Conservation (phyloP, 2,113 vertebrate species). For the Neodon shergylaensis region DNA sequence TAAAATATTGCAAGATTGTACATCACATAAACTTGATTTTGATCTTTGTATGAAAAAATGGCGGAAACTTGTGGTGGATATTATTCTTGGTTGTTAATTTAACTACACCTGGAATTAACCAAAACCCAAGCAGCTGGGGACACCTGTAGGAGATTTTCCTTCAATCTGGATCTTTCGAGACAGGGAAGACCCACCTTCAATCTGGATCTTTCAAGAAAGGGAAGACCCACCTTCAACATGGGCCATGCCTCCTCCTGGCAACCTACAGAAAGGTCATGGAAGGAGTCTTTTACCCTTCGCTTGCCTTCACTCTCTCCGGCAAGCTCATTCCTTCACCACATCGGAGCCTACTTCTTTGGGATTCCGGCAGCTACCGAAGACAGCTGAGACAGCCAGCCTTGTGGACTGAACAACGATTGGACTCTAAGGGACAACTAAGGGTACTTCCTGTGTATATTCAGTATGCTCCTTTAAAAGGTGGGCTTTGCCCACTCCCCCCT, state of each 20-base stretch:
- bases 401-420: background rate
- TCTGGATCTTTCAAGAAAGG: background rate
- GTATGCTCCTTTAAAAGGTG: no score
- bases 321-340: background rate
- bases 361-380: background rate
- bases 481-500: no score
- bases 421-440: no score
- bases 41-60: conserved; percentile 26
- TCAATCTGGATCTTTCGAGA: background rate
- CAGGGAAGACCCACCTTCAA: background rate
- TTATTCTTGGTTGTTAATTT: background rate
- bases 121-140: background rate
- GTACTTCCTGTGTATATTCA: no score
- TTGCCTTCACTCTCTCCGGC: background rate
- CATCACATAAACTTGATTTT: background rate
- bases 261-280: background rate
- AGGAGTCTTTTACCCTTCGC: background rate
- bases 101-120: background rate
- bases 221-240: background rate
- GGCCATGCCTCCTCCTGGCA: background rate
- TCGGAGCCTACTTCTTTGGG: background rate
- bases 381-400: background rate
- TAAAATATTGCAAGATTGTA: background rate
- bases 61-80: background rate
- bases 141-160: background rate